Evolutionary conservation across 23 tunicate genomes (phyloP), one percentile per base, ranked within the genome.

Genomic region (Styela clava): DNA sequence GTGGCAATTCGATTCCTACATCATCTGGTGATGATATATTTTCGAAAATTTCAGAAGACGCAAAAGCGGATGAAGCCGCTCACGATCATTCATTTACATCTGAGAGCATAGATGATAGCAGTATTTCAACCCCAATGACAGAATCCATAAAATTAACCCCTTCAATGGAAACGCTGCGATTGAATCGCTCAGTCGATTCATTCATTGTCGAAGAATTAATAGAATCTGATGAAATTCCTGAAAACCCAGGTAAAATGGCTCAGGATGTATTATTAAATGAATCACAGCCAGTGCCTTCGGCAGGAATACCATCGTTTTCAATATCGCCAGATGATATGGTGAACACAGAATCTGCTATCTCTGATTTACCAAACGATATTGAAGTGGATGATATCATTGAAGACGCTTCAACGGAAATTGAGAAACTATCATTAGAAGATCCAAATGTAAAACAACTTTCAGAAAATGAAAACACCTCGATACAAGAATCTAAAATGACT

Each of bases 181-280:
- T 24, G 16, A 65, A 34, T 32, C 32, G 24, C 16, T 71, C 77
- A 2, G 35, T 71, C 5, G 77, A 71, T 71, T 71, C 77, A 30
- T 71, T 71, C 77, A 29, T 71, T 71, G 77, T 71, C 29, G 77
- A 71, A 71, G 77, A 71, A 29, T 5, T 71, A 16, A 71, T 22
- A 2, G 77, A 71, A 3, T 26, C 77, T 71, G 77, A 71, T 21
- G 9, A 44, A 44, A 44, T 44, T 44, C 12, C 12, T 5, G 9
- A 44, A 44, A 44, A 44, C 12, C 56, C 56, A 44, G n/a, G n/a
- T 12, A 7, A 44, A 44, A 44, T 44, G 12, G 56, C 12, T 44
- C 56, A 44, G 56, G 12, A 44, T 44, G 56, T 12, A 7, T 44
- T 44, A 5, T n/a, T n/a, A n/a, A n/a, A n/a, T 44, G 56, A 44